phyloP scores from a whole-genome alignment of 2,888 invertebrate species.

The Acrobasis consociella region DNA sequence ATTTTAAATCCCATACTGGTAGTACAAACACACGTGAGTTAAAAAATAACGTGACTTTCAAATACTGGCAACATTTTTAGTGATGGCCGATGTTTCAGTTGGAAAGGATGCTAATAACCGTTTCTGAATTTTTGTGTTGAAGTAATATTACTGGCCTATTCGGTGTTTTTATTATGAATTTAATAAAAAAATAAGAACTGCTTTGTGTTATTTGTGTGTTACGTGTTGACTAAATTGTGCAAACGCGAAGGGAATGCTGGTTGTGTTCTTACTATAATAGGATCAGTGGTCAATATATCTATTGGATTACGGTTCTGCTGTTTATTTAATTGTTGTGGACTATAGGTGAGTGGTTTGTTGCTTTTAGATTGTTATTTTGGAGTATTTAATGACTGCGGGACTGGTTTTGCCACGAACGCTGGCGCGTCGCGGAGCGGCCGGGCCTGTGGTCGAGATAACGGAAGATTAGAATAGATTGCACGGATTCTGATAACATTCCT shows the following conservation, averaged over 20 bases:
- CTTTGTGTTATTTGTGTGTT: slow-evolving; percentile 61
- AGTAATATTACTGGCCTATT: slow-evolving; percentile 65
- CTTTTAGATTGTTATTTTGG: slow-evolving; percentile 27
- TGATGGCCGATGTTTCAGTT: slow-evolving; percentile 78
- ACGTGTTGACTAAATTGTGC: slow-evolving; percentile 64
- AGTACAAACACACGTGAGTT: slow-evolving; percentile 58
- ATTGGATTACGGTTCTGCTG: slow-evolving; percentile 78
- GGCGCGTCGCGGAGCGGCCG: slow-evolving; percentile 51
- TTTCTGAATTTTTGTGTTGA: slow-evolving; percentile 68
- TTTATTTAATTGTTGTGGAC: slow-evolving; percentile 64
- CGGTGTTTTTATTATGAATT: slow-evolving; percentile 55
- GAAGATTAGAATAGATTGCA: slow-evolving; percentile 71
- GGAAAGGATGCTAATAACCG: slow-evolving; percentile 60
- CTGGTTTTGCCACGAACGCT: slow-evolving; percentile 67
- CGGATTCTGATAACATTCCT: slow-evolving; percentile 72
- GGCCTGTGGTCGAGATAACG: slow-evolving; percentile 65
- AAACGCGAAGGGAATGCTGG: slow-evolving; percentile 67
- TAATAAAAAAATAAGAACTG: slow-evolving; percentile 38
- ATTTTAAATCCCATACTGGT: slow-evolving; percentile 35
- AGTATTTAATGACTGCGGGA: slow-evolving; percentile 30
- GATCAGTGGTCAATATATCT: slow-evolving; percentile 74
- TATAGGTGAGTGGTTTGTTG: slow-evolving; percentile 61
- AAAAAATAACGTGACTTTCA: slow-evolving; percentile 63
- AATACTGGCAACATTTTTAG: slow-evolving; percentile 67
- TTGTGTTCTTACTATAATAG: slow-evolving; percentile 76